Conservation (phyloP, 1,140 invertebrate species). For the Procambarus virginalis region DNA sequence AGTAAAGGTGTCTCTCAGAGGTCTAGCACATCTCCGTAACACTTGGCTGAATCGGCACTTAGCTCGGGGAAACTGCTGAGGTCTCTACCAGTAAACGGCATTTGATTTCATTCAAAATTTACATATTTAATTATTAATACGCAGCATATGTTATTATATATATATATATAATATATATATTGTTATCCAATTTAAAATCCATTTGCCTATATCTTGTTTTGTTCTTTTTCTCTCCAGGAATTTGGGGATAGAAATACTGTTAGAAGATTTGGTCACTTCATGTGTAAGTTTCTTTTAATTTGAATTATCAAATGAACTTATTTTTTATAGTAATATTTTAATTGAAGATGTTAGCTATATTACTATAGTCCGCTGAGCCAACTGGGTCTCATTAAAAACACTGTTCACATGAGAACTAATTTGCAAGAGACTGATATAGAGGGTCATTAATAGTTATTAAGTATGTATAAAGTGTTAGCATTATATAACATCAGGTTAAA, state of each 20-base stretch:
- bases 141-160: not conserved
- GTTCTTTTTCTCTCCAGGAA: not conserved
- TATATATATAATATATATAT: not conserved
- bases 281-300: not conserved
- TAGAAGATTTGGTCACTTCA: conserved; percentile 3
- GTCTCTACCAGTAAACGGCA: too few species aligned
- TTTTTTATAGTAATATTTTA: conserved; percentile 18
- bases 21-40: too few species aligned
- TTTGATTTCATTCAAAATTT: too few species aligned
- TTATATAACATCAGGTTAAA: conserved; percentile 39
- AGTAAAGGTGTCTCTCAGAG: too few species aligned
- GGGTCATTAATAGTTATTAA: conserved; percentile 20
- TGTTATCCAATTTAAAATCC: not conserved
- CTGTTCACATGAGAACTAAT: conserved; percentile 17
- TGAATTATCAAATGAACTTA: too few species aligned
- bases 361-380: not conserved
- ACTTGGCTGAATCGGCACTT: too few species aligned
- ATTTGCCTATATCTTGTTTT: not conserved
- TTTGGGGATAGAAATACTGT: not conserved
- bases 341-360: not conserved
- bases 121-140: not conserved
- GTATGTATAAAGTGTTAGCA: conserved; percentile 46
- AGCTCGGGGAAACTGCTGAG: too few species aligned
- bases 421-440: conserved; percentile 42
- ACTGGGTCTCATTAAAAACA: conserved; percentile 14